Percentiles rank a stretch among this genome's conserved stretches.
These are phyloP conservation scores for Epicauta chinensis DNA, from an alignment of 1,140 invertebrate species.

Conservation along the genomic window DNA sequence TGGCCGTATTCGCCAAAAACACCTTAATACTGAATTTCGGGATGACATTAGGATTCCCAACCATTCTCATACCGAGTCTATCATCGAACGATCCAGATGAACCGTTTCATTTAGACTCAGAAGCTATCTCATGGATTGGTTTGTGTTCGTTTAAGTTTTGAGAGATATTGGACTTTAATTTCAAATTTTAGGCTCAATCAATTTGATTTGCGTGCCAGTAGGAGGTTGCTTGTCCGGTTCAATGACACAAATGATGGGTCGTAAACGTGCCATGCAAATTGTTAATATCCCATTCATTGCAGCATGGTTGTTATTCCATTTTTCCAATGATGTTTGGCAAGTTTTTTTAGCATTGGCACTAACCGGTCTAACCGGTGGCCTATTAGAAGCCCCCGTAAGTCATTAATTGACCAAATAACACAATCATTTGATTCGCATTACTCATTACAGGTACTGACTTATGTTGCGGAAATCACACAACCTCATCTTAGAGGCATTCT, in stretches of 20 bases:
- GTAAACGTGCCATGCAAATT: slow-evolving; percentile 64
- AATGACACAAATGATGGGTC: slow-evolving; percentile 60
- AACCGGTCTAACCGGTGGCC: slow-evolving; percentile 64
- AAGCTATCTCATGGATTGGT: slow-evolving; percentile 68
- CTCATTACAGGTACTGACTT: slow-evolving; percentile 60
- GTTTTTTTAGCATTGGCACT: slow-evolving; percentile 61
- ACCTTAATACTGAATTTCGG: slow-evolving; percentile 60
- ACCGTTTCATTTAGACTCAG: slow-evolving; percentile 50
- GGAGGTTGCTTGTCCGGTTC: slow-evolving; percentile 66
- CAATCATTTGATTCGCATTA: neutral
- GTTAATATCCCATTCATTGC: slow-evolving; percentile 64
- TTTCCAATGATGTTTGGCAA: slow-evolving; percentile 50
- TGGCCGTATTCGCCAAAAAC: slow-evolving; percentile 60
- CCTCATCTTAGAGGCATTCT: slow-evolving; percentile 68
- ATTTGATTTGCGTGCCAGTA: slow-evolving; percentile 67
- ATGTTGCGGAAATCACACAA: slow-evolving; percentile 73
- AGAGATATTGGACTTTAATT: no score
- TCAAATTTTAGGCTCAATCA: slow-evolving; percentile 63
- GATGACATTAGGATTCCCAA: slow-evolving; percentile 68
- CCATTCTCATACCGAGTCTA: slow-evolving; percentile 67
- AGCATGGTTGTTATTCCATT: slow-evolving; percentile 66
- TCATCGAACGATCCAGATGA: slow-evolving; percentile 44
- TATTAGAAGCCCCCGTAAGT: slow-evolving; percentile 71
- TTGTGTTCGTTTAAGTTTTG: neutral
- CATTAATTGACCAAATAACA: slow-evolving; percentile 6